Evolutionary conservation across 1,140 invertebrate genomes (phyloP).

Genomic region (Drosophila sucinea): DNA sequence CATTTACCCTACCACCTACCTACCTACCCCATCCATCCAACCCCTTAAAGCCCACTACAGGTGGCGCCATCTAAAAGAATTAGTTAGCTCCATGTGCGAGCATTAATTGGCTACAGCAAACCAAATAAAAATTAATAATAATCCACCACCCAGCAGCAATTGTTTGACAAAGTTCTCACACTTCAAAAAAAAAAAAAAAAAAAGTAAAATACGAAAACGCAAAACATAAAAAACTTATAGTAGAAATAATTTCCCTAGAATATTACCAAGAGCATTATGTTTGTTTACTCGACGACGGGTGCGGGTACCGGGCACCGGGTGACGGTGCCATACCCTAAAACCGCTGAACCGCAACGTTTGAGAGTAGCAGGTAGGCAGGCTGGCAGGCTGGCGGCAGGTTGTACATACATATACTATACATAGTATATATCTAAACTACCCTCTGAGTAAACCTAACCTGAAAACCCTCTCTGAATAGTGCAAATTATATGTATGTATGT

Average conservation of each 20-base stretch:
- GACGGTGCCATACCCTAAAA: constrained; percentile 68
- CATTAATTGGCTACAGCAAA: constrained; percentile 53
- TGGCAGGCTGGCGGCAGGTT: background rate
- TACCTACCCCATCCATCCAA: background rate
- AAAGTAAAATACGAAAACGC: constrained; percentile 3
- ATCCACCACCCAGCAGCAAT: constrained; percentile 33
- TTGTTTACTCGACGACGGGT: constrained; percentile 54
- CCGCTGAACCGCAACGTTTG: constrained; percentile 65
- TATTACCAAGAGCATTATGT: constrained; percentile 69
- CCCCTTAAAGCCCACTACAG: constrained; percentile 35
- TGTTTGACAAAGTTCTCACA: constrained; percentile 52
- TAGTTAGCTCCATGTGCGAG: constrained; percentile 39
- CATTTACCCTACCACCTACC: background rate
- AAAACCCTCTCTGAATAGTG: constrained; percentile 27
- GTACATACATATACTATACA: background rate
- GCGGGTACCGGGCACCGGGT: background rate
- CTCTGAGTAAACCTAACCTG: constrained; percentile 29
- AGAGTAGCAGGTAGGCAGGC: constrained; percentile 35
- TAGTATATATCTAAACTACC: background rate
- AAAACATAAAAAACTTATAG: constrained; percentile 30
- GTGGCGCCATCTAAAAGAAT: constrained; percentile 29
- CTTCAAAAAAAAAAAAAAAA: constrained; percentile 38
- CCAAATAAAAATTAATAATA: constrained; percentile 62
- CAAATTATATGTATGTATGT: constrained; percentile 33
- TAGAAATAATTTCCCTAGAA: constrained; percentile 32